Base-by-base conservation (phyloP, 2,113 vertebrate genomes). In the Trichomycterus rosablanca region DNA sequence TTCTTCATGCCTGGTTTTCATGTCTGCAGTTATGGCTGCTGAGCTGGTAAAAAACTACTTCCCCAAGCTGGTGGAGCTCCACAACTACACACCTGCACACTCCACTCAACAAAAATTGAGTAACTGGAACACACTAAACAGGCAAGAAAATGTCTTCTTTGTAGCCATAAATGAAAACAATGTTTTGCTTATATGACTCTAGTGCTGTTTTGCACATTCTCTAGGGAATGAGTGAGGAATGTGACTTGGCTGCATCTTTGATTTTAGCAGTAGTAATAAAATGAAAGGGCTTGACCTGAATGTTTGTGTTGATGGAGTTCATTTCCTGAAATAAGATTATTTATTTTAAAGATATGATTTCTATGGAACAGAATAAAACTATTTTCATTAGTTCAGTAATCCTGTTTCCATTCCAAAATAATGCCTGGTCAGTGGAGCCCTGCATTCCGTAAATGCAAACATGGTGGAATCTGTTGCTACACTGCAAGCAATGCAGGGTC, bases 101-200 rank as follows among this genome's bases (percentile, higher is more conserved):
- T 86, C 80, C 66, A 85, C 78, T 1, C 79, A 80, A 9, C 90
- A 88, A 72, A 91, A 91, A 68, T 71, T 83, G 30, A 78, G 76
- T 59, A 92, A 86, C 81, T 90, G 91, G 88, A 75, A 50, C 63
- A 69, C 80, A 1, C 81, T 91, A 40, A 86, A 86, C 86, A 89
- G 89, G 89, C 80, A 81, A 83, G 85, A 49, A 10, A 22, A 51
- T 63, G n/a, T 59, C 15, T 40, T 56, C 12, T 15, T 49, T 14
- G 11, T 18, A 67, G 57, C 59, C 32, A 39, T 11, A 20, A 51
- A 42, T 11, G 44, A 63, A 64, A 67, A 56, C 23, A 55, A 3
- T 14, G 3, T 24, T 32, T 11, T 37, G 44, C 53, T 22, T 51
- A 54, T 69, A 39, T 59, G 45, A 28, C 42, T 23, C 32, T 8